phyloP scores from a whole-genome alignment of 1,140 invertebrate genomes.

The Zophobas morio region DNA sequence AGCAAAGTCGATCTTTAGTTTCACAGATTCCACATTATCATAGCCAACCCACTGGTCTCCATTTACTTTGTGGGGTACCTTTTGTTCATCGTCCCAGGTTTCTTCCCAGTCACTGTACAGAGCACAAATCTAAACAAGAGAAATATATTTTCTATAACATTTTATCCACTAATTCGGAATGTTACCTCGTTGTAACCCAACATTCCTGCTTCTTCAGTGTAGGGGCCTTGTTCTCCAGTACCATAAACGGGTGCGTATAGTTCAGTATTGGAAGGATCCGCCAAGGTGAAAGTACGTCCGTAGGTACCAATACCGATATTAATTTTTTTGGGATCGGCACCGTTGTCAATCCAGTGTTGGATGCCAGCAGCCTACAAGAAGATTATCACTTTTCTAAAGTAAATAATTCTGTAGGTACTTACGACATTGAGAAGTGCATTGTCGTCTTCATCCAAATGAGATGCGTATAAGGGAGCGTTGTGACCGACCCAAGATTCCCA shows the following conservation, averaged over 20 bases:
- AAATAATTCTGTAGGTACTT: conserved; percentile 25
- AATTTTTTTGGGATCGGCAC: conserved; percentile 73
- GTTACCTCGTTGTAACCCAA: conserved; percentile 77
- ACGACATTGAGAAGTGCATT: conserved; percentile 61
- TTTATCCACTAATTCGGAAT: conserved; percentile 58
- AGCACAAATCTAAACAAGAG: conserved; percentile 5
- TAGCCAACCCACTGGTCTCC: conserved; percentile 80
- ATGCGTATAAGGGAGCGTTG: conserved; percentile 72
- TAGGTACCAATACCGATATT: conserved; percentile 78
- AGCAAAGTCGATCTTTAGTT: conserved; percentile 59
- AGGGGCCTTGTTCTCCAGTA: conserved; percentile 75
- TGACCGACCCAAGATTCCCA: conserved; percentile 73
- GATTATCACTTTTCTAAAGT: conserved; percentile 15
- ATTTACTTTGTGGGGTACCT: conserved; percentile 75
- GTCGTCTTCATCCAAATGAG: conserved; percentile 67
- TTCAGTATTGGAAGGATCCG: conserved; percentile 67
- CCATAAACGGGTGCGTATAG: conserved; percentile 71
- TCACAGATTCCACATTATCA: conserved; percentile 73
- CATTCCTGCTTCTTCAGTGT: conserved; percentile 73
- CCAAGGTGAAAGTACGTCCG: conserved; percentile 64
- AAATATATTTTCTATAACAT: background rate
- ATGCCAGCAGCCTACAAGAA: conserved; percentile 61
- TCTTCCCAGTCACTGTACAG: conserved; percentile 62
- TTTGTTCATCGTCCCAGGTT: conserved; percentile 60
- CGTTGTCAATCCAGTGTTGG: conserved; percentile 65